Percentiles rank a stretch among this genome's conserved stretches.
phyloP scores from a whole-genome alignment of 2,888 invertebrate genomes.

The Tenthredo distinguenda region DNA sequence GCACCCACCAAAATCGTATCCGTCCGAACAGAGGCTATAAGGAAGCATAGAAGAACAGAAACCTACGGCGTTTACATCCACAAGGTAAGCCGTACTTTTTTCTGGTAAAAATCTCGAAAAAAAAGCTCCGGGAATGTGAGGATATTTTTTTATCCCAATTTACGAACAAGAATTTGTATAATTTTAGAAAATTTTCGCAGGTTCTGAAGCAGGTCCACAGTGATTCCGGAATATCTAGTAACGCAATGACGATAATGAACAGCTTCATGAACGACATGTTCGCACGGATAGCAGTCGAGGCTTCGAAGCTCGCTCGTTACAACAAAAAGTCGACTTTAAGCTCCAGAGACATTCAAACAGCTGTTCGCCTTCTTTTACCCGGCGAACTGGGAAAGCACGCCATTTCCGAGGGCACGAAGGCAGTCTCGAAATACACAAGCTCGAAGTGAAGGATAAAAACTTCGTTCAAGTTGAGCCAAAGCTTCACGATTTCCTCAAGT shows the following conservation, averaged over 20 bases:
- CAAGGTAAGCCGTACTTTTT: conserved; percentile 71
- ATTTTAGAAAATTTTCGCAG: conserved; percentile 55
- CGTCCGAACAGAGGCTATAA: neutral
- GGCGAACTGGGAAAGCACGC: conserved; percentile 86
- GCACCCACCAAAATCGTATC: neutral
- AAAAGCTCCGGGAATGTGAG: neutral
- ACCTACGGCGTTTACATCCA: conserved; percentile 81
- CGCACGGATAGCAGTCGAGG: conserved; percentile 84
- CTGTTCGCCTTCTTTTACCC: conserved; percentile 83
- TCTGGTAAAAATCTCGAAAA: neutral
- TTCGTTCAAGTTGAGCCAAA: neutral
- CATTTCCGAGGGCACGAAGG: conserved; percentile 83
- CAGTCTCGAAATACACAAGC: conserved; percentile 80
- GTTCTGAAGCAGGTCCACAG: conserved; percentile 81
- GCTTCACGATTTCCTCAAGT: neutral
- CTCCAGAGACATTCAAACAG: conserved; percentile 84
- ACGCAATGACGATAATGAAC: conserved; percentile 86
- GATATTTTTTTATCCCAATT: neutral
- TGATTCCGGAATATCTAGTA: conserved; percentile 83
- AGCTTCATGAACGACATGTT: conserved; percentile 86
- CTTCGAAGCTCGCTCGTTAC: conserved; percentile 82
- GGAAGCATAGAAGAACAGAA: conserved; percentile 77
- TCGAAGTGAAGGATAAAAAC: conserved; percentile 1
- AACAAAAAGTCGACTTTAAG: conserved; percentile 83
- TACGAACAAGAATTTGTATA: neutral